A percentile compares a stretch with the other conserved stretches of the same genome.
These are phyloP conservation scores for Heliconius hortense DNA, from an alignment of 2,888 invertebrate genomes.

Conservation along the genomic window DNA sequence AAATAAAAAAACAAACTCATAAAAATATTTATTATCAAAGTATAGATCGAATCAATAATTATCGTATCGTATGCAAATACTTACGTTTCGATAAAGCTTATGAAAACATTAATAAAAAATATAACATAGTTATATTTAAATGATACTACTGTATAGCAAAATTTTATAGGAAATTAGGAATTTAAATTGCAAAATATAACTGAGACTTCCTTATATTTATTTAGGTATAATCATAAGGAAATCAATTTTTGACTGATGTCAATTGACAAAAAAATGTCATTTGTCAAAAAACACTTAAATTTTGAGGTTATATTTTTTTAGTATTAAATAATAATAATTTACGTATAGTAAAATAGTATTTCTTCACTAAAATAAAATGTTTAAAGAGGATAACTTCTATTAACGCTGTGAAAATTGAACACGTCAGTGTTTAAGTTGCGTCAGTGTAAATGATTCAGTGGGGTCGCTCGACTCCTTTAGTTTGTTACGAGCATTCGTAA, in stretches of 20 bases:
- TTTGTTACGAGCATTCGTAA: constrained; percentile 21
- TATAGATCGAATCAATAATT: too few relatives aligned
- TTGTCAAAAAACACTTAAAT: background rate
- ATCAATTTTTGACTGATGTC: background rate
- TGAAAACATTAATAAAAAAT: too few relatives aligned
- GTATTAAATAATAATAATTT: background rate
- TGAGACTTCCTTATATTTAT: background rate
- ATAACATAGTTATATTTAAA: too few relatives aligned
- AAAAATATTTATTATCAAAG: too few relatives aligned
- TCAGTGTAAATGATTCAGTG: constrained; percentile 17
- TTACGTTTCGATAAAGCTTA: too few relatives aligned
- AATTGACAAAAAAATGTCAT: background rate
- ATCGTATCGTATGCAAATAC: too few relatives aligned
- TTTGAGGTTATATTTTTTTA: constrained; percentile 2
- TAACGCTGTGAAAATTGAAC: constrained; percentile 19
- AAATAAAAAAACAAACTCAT: too few relatives aligned
- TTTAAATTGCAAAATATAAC: background rate
- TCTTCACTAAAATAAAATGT: background rate
- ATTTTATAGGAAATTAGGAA: too few relatives aligned
- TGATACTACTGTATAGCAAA: too few relatives aligned
- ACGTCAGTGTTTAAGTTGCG: constrained; percentile 27
- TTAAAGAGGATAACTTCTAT: background rate
- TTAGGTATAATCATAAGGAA: background rate
- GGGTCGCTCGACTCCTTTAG: constrained; percentile 23
- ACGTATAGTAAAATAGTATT: background rate